Percentiles rank a stretch among this genome's conserved stretches.
Conservation (phyloP, 2,888 invertebrate genomes). For the Prionchulus punctatus region DNA sequence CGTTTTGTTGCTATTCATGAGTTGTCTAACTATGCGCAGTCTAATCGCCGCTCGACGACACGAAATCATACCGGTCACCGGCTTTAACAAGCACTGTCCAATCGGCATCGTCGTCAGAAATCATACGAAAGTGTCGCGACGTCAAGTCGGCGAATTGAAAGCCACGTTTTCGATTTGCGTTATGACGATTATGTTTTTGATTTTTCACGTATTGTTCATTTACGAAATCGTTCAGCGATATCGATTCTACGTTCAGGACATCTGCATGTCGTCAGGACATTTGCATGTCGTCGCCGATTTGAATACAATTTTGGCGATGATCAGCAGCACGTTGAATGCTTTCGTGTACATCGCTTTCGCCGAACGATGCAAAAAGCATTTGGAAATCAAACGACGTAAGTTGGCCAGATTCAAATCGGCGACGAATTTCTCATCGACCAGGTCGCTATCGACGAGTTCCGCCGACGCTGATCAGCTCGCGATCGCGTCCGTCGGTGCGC, state of each 20-base stretch:
- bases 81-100: too few relatives aligned
- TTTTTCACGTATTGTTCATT: constrained; percentile 8
- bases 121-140: too few relatives aligned
- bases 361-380: too few relatives aligned
- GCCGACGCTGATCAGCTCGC: too few relatives aligned
- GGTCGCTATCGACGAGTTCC: too few relatives aligned
- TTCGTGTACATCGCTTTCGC: constrained; percentile 5
- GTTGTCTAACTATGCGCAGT: not conserved
- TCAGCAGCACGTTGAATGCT: constrained; percentile 4
- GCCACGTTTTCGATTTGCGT: constrained; percentile 5
- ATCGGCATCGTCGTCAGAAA: too few relatives aligned
- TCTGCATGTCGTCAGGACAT: too few relatives aligned
- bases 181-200: constrained; percentile 7
- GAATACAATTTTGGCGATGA: not conserved
- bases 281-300: not conserved
- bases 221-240: constrained; percentile 1
- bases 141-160: not conserved
- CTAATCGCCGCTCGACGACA: not conserved
- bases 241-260: not conserved
- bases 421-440: too few relatives aligned
- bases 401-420: too few relatives aligned
- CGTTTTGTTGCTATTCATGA: not conserved
- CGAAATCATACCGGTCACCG: too few relatives aligned
- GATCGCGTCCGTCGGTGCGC: too few relatives aligned
- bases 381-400: too few relatives aligned